Percentiles rank a stretch among this genome's conserved stretches.
These are phyloP conservation scores for Limonius californicus DNA, from an alignment of 1,140 invertebrate species.

Conservation along the genomic window DNA sequence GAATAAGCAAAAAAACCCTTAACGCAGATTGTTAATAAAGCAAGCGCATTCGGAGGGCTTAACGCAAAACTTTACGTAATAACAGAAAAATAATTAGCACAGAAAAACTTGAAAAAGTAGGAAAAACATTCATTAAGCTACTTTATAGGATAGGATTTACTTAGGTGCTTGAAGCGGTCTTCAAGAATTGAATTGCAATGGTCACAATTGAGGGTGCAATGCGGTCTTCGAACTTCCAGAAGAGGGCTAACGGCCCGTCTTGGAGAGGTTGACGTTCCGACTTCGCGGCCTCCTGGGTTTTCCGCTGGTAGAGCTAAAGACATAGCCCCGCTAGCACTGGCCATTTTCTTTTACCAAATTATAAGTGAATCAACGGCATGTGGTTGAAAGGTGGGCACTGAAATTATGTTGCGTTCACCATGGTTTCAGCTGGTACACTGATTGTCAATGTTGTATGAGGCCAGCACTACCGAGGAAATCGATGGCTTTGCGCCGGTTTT, in stretches of 20 bases:
- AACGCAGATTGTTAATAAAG: too few species aligned
- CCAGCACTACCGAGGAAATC: too few species aligned
- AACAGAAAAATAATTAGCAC: too few species aligned
- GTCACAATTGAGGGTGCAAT: slow-evolving; percentile 69
- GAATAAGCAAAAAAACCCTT: too few species aligned
- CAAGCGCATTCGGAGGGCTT: too few species aligned
- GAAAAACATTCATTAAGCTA: too few species aligned
- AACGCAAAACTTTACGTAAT: too few species aligned
- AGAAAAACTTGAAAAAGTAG: too few species aligned
- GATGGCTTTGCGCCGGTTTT: slow-evolving; percentile 33
- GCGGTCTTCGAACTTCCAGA: slow-evolving; percentile 62
- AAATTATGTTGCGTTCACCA: neutral
- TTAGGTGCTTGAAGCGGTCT: slow-evolving; percentile 62
- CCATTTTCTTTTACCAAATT: slow-evolving; percentile 16
- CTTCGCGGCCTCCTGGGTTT: slow-evolving; percentile 41
- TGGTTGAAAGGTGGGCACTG: neutral
- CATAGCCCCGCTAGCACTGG: slow-evolving; percentile 40
- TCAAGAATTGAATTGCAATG: slow-evolving; percentile 64
- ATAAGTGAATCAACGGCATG: neutral
- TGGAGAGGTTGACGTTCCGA: slow-evolving; percentile 51
- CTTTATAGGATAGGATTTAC: too few species aligned
- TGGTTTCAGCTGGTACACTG: neutral
- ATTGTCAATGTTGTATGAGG: slow-evolving; percentile 4
- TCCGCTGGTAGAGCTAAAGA: slow-evolving; percentile 51
- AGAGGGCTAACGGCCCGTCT: slow-evolving; percentile 64